Percentiles rank a stretch among this genome's conserved stretches.
Evolutionary conservation across 2,113 vertebrate species (phyloP).

Genomic region (Sceloporus undulatus): DNA sequence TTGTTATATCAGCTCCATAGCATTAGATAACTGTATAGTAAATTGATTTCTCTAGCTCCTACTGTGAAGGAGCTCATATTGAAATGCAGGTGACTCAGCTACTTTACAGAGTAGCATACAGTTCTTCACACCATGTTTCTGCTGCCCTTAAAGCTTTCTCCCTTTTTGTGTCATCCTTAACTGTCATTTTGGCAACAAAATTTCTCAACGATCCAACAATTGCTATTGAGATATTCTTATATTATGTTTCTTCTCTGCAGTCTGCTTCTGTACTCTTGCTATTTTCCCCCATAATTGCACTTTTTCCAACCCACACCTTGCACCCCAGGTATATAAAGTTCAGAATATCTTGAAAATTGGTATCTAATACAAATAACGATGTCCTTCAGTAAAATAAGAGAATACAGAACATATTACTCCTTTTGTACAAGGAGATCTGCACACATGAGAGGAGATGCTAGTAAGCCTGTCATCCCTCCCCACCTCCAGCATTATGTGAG

Average conservation of each 20-base stretch:
- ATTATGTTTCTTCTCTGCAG: constrained; percentile 16
- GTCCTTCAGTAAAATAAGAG: not conserved
- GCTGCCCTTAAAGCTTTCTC: constrained; percentile 33
- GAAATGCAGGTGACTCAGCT: constrained; percentile 60
- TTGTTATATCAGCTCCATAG: constrained; percentile 56
- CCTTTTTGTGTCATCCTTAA: constrained; percentile 46
- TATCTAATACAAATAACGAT: not conserved
- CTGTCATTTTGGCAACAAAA: constrained; percentile 44
- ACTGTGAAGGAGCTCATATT: constrained; percentile 43
- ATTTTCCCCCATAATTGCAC: constrained; percentile 26
- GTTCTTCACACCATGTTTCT: constrained; percentile 56
- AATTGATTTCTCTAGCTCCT: constrained; percentile 63
- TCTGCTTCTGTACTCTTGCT: constrained; percentile 19
- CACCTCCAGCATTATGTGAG: not conserved
- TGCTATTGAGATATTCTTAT: not conserved
- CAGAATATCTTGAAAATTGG: constrained; percentile 22
- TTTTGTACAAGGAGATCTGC: not conserved
- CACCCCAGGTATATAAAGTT: not conserved
- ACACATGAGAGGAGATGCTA: no score
- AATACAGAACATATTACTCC: not conserved
- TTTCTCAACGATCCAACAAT: constrained; percentile 34
- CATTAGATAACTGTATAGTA: constrained; percentile 43
- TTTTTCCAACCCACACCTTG: constrained; percentile 15
- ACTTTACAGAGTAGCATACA: constrained; percentile 57
- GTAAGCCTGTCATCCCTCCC: not conserved